Conservation (phyloP, 2,888 invertebrate species). For the Idaea dimidiata region DNA sequence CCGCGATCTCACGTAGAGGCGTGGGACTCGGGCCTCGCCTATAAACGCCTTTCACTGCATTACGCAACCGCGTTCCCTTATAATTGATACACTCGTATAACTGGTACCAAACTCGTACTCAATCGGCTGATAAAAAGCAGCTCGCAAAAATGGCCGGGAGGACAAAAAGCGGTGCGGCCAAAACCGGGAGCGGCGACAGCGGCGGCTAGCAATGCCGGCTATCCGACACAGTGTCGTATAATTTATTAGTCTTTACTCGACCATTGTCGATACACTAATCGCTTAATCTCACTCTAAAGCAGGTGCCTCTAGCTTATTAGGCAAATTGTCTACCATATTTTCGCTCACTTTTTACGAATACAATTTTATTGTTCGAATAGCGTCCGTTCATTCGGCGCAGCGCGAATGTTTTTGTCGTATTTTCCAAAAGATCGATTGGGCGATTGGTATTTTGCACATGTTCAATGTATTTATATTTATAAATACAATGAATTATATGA, state of each 20-base stretch:
- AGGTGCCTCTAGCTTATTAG: conserved; percentile 48
- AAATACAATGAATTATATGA: conserved; percentile 35
- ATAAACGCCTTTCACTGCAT: conserved; percentile 49
- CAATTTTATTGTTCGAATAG: conserved; percentile 5
- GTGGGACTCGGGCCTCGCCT: conserved; percentile 38
- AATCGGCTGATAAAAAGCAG: conserved; percentile 43
- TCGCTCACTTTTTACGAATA: conserved; percentile 27
- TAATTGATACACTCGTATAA: conserved; percentile 56
- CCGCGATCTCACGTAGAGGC: conserved; percentile 37
- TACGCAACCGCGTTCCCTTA: conserved; percentile 58
- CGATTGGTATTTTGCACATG: conserved; percentile 45
- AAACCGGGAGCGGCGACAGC: conserved; percentile 38
- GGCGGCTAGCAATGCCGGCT: conserved; percentile 32
- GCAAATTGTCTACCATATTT: conserved; percentile 40
- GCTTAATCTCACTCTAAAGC: conserved; percentile 49
- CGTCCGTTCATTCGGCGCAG: conserved; percentile 16
- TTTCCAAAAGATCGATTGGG: conserved; percentile 23
- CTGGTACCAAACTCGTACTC: conserved; percentile 43
- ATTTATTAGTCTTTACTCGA: conserved; percentile 42
- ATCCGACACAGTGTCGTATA: conserved; percentile 47
- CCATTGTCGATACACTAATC: conserved; percentile 40
- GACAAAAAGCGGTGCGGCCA: conserved; percentile 52
- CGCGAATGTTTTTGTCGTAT: conserved; percentile 13
- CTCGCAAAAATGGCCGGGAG: conserved; percentile 48
- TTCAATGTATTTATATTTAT: conserved; percentile 29